Conservation (phyloP, 2,888 invertebrate species). For the Hirtodrosophila histrioides region DNA sequence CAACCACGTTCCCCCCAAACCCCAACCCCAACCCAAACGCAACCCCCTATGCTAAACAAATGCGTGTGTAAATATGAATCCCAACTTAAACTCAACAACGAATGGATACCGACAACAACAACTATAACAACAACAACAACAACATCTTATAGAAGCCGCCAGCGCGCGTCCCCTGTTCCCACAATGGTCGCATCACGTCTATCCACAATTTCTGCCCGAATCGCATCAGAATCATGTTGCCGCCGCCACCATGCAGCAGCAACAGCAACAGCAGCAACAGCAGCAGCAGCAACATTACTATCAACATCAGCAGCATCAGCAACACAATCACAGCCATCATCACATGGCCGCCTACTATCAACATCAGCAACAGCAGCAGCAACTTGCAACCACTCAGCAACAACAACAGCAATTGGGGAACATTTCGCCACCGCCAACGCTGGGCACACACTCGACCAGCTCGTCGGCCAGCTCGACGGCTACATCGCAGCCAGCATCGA, state of each 20-base stretch:
- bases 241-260: slow-evolving; percentile 83
- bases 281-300: slow-evolving; percentile 80
- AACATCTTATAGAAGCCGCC: slow-evolving; percentile 79
- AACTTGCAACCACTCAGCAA: slow-evolving; percentile 46
- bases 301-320: slow-evolving; percentile 63
- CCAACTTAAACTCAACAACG: slow-evolving; percentile 1
- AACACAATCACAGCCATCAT: slow-evolving; percentile 74
- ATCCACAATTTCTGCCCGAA: slow-evolving; percentile 96
- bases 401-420: slow-evolving; percentile 67
- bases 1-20: slow-evolving; percentile 2
- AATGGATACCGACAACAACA: slow-evolving; percentile 11
- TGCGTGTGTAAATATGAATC: slow-evolving; percentile 33
- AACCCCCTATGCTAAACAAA: slow-evolving; percentile 10
- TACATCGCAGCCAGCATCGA: slow-evolving; percentile 83
- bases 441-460: slow-evolving; percentile 77
- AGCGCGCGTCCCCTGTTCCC: slow-evolving; percentile 92
- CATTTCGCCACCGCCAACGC: slow-evolving; percentile 79
- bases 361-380: slow-evolving; percentile 67
- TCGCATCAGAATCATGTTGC: slow-evolving; percentile 90
- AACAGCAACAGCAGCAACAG: slow-evolving; percentile 84
- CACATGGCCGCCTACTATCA: slow-evolving; percentile 74
- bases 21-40: slow-evolving; percentile 19
- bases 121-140: slow-evolving; percentile 14
- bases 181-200: slow-evolving; percentile 97
- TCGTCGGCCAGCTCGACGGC: slow-evolving; percentile 83